Evolutionary conservation across 2,113 vertebrate genomes (phyloP), one percentile per base, ranked within the genome.

Genomic region (Acanthisitta chloris): DNA sequence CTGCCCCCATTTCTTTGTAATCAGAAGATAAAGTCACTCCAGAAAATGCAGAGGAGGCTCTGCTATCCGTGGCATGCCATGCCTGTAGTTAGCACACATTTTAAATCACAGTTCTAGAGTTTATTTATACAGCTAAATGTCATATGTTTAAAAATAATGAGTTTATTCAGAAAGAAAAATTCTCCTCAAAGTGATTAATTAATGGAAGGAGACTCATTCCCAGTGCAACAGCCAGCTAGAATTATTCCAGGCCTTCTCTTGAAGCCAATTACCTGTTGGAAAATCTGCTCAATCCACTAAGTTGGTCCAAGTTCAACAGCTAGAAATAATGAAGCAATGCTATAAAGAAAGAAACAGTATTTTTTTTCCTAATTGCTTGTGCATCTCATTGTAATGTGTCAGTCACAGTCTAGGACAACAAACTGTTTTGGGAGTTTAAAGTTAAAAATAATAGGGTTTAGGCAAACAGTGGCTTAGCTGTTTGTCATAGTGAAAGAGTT

Each of bases 201-300:
- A 94, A 92, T 70, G 92, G 81, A 88, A 83, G 42, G 67, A 96
- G 77, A 86, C 52, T 93, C 86, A 69, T 61, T 95, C 83, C 85
- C 73, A 58, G 57, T 76, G 66, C 80, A 85, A 76, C 92, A 95
- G 94, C 88, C 96, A 95, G 81, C 67, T 71, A 95, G 67, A 92
- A 92, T 87, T 83, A 96, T 96, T 96, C 73, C 94, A 94, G 86
- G 10, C 71, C 24, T 87, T 62, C 78, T 89, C 64, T 73, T 90
- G 71, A 95, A 96, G 83, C 93, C 88, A 96, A 58, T 95, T 96
- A 95, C 94, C 90, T 96, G 88, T 77, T 86, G 92, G 96, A 96
- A 97, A 96, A 84, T 96, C 81, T 93, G 51, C 84, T 95, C 73
- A n/a, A 45, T 85, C 51, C 40, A 62, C 46, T 51, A 80, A 54